These are phyloP conservation scores for Brenthis hecate DNA, from an alignment of 2,888 invertebrate species.

Conservation along the genomic window DNA sequence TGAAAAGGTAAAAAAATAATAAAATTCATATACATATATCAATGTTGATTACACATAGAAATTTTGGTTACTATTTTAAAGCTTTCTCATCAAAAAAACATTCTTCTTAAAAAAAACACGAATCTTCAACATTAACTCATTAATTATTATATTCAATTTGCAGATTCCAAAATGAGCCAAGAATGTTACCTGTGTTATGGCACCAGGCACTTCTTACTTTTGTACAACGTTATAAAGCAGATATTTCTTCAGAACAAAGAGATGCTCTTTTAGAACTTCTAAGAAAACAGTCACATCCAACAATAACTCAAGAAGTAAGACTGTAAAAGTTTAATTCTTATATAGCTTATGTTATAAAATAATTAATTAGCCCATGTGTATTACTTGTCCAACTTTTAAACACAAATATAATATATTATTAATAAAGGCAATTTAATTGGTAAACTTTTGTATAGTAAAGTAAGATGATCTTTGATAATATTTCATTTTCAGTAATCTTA, in stretches of 20 bases:
- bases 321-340: background rate
- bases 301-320: slow-evolving; percentile 86
- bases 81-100: too few relatives aligned
- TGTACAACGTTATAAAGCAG: slow-evolving; percentile 96
- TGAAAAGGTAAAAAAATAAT: too few relatives aligned
- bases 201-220: slow-evolving; percentile 97
- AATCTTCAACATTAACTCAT: background rate
- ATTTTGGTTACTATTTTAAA: too few relatives aligned
- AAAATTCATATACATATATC: too few relatives aligned
- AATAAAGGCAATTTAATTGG: too few relatives aligned
- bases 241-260: slow-evolving; percentile 95
- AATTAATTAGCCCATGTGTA: background rate
- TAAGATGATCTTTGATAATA: too few relatives aligned
- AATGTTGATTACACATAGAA: too few relatives aligned
- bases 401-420: too few relatives aligned
- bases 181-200: slow-evolving; percentile 97
- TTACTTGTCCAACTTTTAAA: background rate
- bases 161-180: slow-evolving; percentile 91
- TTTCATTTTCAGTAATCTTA: too few relatives aligned
- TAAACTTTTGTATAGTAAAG: too few relatives aligned
- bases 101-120: background rate
- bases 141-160: background rate
- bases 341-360: background rate
- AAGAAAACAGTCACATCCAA: slow-evolving; percentile 86
- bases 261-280: slow-evolving; percentile 92